A percentile compares a stretch with the other conserved stretches of the same genome.
Evolutionary conservation across 2,888 invertebrate species (phyloP).

Genomic region (Apocheima hispidaria): DNA sequence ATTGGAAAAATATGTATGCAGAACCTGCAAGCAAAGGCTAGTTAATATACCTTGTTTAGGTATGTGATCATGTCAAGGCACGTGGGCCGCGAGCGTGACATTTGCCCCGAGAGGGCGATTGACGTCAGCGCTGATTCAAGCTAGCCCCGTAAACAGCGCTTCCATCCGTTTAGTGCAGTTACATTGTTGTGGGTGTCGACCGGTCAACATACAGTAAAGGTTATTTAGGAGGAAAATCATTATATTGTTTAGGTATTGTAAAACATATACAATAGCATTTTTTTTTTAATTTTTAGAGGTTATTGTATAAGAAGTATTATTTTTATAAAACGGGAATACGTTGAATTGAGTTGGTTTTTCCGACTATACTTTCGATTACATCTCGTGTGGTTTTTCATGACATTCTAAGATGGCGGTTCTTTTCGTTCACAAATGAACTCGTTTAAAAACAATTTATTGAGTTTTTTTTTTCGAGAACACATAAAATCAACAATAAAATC

Average conservation of each 20-base stretch:
- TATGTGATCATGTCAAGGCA: slow-evolving; percentile 52
- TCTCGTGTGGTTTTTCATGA: too few species aligned
- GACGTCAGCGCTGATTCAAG: slow-evolving; percentile 72
- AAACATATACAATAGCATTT: not conserved
- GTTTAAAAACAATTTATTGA: too few species aligned
- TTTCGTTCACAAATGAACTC: too few species aligned
- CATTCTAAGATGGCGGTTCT: too few species aligned
- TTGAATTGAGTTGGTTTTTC: too few species aligned
- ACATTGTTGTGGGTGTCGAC: slow-evolving; percentile 24
- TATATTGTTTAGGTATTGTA: not conserved
- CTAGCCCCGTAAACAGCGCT: slow-evolving; percentile 39
- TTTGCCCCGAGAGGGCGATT: slow-evolving; percentile 72
- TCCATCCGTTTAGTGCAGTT: slow-evolving; percentile 16
- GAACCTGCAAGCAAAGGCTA: not conserved
- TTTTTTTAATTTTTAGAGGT: too few species aligned
- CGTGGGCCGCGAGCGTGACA: slow-evolving; percentile 77
- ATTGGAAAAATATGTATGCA: too few species aligned
- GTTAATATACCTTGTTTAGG: not conserved
- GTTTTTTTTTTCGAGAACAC: too few species aligned
- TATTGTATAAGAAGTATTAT: too few species aligned
- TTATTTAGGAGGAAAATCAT: slow-evolving; percentile 1
- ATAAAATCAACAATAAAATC: too few species aligned
- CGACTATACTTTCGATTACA: too few species aligned
- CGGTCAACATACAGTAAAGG: slow-evolving; percentile 12
- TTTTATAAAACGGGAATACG: too few species aligned